Base-by-base conservation (phyloP, 2,888 invertebrate genomes). In the Sphecodes monilicornis region DNA sequence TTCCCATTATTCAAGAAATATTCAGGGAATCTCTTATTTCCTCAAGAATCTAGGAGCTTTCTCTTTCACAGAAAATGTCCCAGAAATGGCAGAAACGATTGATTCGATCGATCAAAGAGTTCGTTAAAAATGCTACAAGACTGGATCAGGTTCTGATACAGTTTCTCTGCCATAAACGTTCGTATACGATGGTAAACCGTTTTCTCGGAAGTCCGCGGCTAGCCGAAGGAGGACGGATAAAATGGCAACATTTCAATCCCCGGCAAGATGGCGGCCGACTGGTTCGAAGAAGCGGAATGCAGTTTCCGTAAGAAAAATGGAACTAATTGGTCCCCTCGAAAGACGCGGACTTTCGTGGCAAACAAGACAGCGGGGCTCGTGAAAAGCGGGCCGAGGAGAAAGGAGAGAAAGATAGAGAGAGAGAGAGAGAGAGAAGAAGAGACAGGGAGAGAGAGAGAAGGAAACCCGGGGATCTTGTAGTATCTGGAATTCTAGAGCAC, bases 401-500 rank as follows among this genome's bases (percentile, higher is more conserved):
- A 54, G 76, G 74, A 82, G 78, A 76, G 79, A 60, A 16, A 29
- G 26, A 57, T 13, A 13, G 79, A 80, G 79, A 66, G 75, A 70
- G 78, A 74, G 36, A 74, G 74, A 81, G 76, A 78, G 79, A 69
- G 78, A 80, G 79, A 54, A 71, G 70, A 76, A 76, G 46, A 70
- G 68, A 80, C 74, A 76, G 79, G 16, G 29, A 76, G 68, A 74
- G 76, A 54, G 76, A 76, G 83, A 76, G 77, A 72, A 64, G 80
- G 85, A 36, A 82, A 73, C 29, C 66, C 82, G 77, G 84, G 88
- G 88, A 92, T 92, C 91, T 92, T 90, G 88, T 88, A 91, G 93
- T 94, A 93, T 93, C 93, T 94, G 93, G 93, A 94, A 94, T 94
- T 94, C 93, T 94, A 91, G 93, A 94, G 93, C 93, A 92, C 89